These are phyloP conservation scores for Botia kubotai DNA, from an alignment of 2,797 vertebrate genomes.

Conservation along the genomic window DNA sequence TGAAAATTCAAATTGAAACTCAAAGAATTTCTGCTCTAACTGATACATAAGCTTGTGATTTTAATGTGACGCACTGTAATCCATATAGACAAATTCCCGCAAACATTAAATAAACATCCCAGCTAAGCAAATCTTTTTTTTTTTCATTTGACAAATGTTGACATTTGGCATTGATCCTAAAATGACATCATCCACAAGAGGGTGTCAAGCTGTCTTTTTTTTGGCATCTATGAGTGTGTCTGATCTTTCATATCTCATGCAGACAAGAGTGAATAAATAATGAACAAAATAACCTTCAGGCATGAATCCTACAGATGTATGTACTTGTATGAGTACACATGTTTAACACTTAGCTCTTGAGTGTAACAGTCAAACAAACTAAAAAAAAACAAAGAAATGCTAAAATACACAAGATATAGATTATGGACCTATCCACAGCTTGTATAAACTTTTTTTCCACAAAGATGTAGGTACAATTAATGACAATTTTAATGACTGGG, in stretches of 20 bases:
- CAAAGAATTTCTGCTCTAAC: slow-evolving; percentile 10
- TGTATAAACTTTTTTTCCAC: neutral
- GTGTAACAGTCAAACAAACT: slow-evolving; percentile 22
- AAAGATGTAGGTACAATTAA: neutral
- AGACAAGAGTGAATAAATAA: slow-evolving; percentile 69
- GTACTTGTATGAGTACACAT: slow-evolving; percentile 35
- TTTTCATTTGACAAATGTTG: slow-evolving; percentile 32
- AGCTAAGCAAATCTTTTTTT: slow-evolving; percentile 31
- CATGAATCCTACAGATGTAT: slow-evolving; percentile 65
- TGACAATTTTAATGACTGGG: neutral
- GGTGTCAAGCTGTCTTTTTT: slow-evolving; percentile 52
- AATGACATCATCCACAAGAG: slow-evolving; percentile 69
- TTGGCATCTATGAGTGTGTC: slow-evolving; percentile 40
- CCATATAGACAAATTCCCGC: slow-evolving; percentile 42
- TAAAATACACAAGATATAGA: slow-evolving; percentile 12
- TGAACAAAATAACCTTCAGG: slow-evolving; percentile 66
- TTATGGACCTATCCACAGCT: slow-evolving; percentile 7
- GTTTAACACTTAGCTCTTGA: slow-evolving; percentile 31
- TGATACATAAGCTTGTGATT: slow-evolving; percentile 31
- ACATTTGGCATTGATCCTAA: slow-evolving; percentile 68
- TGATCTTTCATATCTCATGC: slow-evolving; percentile 71
- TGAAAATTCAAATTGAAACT: too few relatives aligned
- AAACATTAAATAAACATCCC: slow-evolving; percentile 42
- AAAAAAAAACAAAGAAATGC: slow-evolving; percentile 14
- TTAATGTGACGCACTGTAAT: slow-evolving; percentile 17